Evolutionary conservation across 2,113 vertebrate species (phyloP), one percentile per base, ranked within the genome.

Genomic region (Chiloscyllium plagiosum): DNA sequence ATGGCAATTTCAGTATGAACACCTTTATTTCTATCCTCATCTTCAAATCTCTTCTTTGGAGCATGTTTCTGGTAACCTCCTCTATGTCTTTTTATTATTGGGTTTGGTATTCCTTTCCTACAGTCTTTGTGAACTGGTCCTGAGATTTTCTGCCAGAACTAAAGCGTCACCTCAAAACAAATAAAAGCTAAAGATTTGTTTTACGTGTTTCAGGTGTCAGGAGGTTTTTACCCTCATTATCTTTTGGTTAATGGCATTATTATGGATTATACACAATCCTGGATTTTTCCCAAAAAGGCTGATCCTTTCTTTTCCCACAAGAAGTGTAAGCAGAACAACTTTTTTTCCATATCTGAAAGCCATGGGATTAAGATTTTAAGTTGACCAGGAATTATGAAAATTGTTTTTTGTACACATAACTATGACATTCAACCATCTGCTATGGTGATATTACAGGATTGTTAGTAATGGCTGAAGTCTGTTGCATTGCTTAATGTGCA

Each of bases 181-280:
- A 33, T 76, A 83, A 61, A 95, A 61, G 65, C 33, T n/a, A 22
- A 86, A 42, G 47, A 50, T 86, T 95, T 33, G 6, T 61, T 72
- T 96, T 97, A 96, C 97, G 8, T 97, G 83, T 85, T 96, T 0
- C 96, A 99, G 99, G 96, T 97, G 97, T 96, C 98, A 98, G 97
- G 99, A 99, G 98, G 97, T 97, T 37, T 96, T 98, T 96, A 99
- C 98, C 4, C 96, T 98, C 96, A 66, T 98, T 8, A 96, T 99
- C 17, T 99, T 99, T 96, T 12, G 98, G 95, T 0, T 98, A 22
- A 99, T 99, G 98, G 98, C 98, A 47, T 33, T 98, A 87, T 96
- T 99, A 29, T 99, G 99, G 99, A 98, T 99, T 96, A 98, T 97
- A 95, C 97, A 99, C 97, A 97, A 99, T 7, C 99, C 99, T 95